Percentiles rank a stretch among this genome's conserved stretches.
phyloP scores from a whole-genome alignment of 2,888 invertebrate genomes.

The Drosophila phalerata region DNA sequence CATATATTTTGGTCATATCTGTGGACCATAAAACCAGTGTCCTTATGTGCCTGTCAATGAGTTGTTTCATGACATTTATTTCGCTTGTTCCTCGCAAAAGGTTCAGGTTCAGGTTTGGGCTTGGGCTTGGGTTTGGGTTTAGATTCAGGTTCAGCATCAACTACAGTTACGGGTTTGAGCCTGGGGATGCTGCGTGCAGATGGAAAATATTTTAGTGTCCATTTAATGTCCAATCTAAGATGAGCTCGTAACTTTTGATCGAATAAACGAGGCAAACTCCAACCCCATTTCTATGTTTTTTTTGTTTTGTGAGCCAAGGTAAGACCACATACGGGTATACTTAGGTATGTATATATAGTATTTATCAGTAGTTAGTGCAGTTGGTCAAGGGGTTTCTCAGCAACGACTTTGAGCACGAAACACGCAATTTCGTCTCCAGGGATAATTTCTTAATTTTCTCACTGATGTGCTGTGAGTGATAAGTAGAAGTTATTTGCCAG shows the following conservation, averaged over 20 bases:
- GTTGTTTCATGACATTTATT: slow-evolving; percentile 84
- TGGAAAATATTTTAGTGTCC: slow-evolving; percentile 84
- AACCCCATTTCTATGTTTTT: neutral
- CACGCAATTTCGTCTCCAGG: slow-evolving; percentile 74
- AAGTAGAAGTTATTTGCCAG: slow-evolving; percentile 82
- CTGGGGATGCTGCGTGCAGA: slow-evolving; percentile 80
- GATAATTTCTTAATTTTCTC: slow-evolving; percentile 83
- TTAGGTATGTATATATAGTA: slow-evolving; percentile 3
- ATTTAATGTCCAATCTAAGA: slow-evolving; percentile 85
- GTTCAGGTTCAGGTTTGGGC: slow-evolving; percentile 9
- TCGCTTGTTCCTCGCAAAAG: slow-evolving; percentile 65
- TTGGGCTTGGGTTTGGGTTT: slow-evolving; percentile 8
- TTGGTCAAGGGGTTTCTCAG: slow-evolving; percentile 57
- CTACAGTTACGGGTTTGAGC: neutral
- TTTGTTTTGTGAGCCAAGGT: slow-evolving; percentile 16
- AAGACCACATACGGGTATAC: slow-evolving; percentile 30
- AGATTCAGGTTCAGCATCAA: neutral
- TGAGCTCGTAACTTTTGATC: slow-evolving; percentile 85
- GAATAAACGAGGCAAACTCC: slow-evolving; percentile 76
- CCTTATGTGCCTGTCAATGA: slow-evolving; percentile 85
- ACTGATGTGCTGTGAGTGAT: slow-evolving; percentile 80
- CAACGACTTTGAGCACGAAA: slow-evolving; percentile 8
- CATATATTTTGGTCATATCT: slow-evolving; percentile 85
- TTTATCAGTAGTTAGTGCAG: slow-evolving; percentile 32
- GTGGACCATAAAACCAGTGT: slow-evolving; percentile 84